Base-by-base conservation (phyloP, 2,888 invertebrate species). In the Melanophora roralis region DNA sequence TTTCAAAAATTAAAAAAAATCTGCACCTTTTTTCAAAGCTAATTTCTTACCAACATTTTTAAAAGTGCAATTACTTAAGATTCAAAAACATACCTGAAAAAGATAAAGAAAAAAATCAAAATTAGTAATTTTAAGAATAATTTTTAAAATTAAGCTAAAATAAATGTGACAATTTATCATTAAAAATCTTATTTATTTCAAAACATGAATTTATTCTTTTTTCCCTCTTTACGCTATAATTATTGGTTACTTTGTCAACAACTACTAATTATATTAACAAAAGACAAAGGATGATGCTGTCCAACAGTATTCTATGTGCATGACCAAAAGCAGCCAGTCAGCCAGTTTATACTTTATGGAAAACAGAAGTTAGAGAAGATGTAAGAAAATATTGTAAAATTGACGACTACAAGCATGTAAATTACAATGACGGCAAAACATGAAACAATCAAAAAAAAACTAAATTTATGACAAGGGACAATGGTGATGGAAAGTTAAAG, bases 41-140 rank as follows among this genome's bases (percentile, higher is more conserved):
- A 7, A 7, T 34, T 40, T 34, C 71, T 72, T 72, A 72, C 71
- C 71, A 40, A 4, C 14, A 19, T 40, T 43, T 19, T 34, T 4
- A 36, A n/a, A n/a, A n/a, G n/a, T n/a, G 12, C 38, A 7, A 59
- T n/a, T 40, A 27, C 6, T 27, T 27, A 5, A 5, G 27, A 27
- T 27, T 5, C 4, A 6, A 71, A 38, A 67, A 80, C 80, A 64
- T 80, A 80, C 80, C 75, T 80, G 75, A 19, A 76, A 80, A 53
- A 47, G 71, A 16, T 16, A 47, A 49, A 57, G n/a, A 40, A 73
- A 16, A 21, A 38, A 53, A 40, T 47, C 38, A 2, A 45, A 60
- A 36, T 53, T 59, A 73, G 19, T 55, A 47, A 53, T 19, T 21
- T 36, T 45, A 7, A 47, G 23, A 65, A n/a, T 1, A 6, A 49